Percentiles rank a stretch among this genome's conserved stretches.
phyloP scores from a whole-genome alignment of 37 sponge, comb jelly and placozoan species.

The Cliona cf. orientalis region DNA sequence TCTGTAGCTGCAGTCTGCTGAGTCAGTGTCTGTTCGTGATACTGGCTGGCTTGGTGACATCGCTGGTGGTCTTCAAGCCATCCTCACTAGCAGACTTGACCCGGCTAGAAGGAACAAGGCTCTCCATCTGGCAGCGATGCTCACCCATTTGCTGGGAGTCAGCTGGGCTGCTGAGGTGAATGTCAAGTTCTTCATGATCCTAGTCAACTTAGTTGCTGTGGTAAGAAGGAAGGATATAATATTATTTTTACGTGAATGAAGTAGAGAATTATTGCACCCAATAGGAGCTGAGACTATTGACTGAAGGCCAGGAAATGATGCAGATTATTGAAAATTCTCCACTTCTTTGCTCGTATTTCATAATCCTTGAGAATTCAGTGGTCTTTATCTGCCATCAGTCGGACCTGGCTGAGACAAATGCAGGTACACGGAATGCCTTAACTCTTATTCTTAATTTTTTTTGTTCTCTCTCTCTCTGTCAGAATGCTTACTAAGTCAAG shows the following conservation, averaged over 20 bases:
- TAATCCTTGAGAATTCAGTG: slow-evolving; percentile 49
- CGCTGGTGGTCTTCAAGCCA: slow-evolving; percentile 55
- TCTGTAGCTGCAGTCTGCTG: neutral
- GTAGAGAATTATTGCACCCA: too few species aligned
- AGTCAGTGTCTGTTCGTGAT: neutral
- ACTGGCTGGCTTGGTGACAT: slow-evolving; percentile 50
- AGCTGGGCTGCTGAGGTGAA: slow-evolving; percentile 30
- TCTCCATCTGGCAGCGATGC: slow-evolving; percentile 38
- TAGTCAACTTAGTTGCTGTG: slow-evolving; percentile 24
- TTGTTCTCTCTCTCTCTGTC: neutral
- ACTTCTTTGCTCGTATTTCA: slow-evolving; percentile 58
- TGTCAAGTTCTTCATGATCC: slow-evolving; percentile 19
- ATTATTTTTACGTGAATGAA: neutral
- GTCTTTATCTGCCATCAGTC: slow-evolving; percentile 19
- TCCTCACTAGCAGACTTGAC: slow-evolving; percentile 60
- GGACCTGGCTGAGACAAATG: neutral
- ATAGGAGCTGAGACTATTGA: slow-evolving; percentile 42
- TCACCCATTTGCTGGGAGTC: slow-evolving; percentile 42
- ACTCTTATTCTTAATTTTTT: neutral
- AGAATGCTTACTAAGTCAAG: slow-evolving; percentile 12
- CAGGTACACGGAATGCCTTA: neutral
- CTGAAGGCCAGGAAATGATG: slow-evolving; percentile 11
- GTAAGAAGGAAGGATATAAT: too few species aligned
- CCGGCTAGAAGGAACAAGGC: slow-evolving; percentile 20
- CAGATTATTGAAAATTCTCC: slow-evolving; percentile 12